These are phyloP conservation scores for Thermophis baileyi DNA, from an alignment of 2,113 vertebrate genomes.

Conservation along the genomic window DNA sequence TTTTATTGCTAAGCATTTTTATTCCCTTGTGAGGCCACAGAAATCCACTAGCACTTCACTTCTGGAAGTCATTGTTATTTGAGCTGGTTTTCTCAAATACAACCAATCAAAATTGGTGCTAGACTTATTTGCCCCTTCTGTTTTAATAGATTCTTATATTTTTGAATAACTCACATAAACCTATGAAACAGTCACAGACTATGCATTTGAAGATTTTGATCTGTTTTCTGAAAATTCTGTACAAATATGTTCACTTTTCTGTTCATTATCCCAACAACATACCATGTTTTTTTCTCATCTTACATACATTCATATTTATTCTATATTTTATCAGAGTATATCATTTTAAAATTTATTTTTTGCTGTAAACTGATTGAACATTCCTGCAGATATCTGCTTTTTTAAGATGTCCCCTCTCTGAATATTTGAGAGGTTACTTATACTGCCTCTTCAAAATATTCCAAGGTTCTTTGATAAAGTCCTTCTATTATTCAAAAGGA, in stretches of 20 bases:
- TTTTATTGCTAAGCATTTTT: constrained; percentile 21
- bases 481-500: not conserved
- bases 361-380: not conserved
- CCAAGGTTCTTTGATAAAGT: not conserved
- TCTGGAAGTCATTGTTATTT: not conserved
- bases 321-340: not conserved
- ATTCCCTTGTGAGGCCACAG: not conserved
- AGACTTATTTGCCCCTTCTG: not conserved
- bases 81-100: not conserved
- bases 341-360: not conserved
- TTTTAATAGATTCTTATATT: not conserved
- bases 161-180: not conserved
- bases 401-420: not conserved
- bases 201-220: not conserved
- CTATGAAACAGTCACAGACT: not conserved
- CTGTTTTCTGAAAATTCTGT: not conserved
- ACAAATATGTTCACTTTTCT: not conserved
- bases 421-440: not conserved
- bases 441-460: not conserved
- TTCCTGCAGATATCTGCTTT: not conserved
- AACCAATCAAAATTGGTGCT: not conserved
- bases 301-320: not conserved
- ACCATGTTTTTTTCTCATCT: not conserved
- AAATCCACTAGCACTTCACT: not conserved
- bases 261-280: not conserved